Base-by-base conservation (phyloP, 2,797 vertebrate species). In the Mastacembelus armatus region DNA sequence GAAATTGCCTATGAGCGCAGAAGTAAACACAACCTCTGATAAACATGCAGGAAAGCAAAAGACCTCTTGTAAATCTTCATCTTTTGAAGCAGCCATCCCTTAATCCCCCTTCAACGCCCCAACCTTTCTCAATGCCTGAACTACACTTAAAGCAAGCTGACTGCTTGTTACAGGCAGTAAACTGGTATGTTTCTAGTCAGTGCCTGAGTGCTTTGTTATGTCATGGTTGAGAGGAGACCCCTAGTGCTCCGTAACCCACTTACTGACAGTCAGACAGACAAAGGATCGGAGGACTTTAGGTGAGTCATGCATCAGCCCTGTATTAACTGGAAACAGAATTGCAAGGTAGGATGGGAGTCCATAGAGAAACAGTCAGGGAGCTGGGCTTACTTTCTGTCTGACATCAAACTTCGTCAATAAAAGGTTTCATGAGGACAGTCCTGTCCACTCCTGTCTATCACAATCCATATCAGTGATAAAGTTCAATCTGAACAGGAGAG, bases 211-310 rank as follows among this genome's bases (percentile, higher is more conserved):
- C 12, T 45, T 74, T 79, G 74, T 86, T 67, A 66, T 85, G 83
- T 88, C 78, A 85, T 61, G 74, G 68, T 59, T 83, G 80, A 85
- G 61, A 71, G 76, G 66, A 84, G 69, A 75, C 67, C 78, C 78
- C 48, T 35, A 35, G 57, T 58, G 83, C 76, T 80, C 49, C 66
- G 40, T 71, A 82, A 81, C 83, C 62, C 71, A 83, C 68, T 79
- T 80, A 69, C 51, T 19, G 22, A 36, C 69, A 80, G 70, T 47
- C 51, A 81, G 77, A 55, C 58, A 64, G 74, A 42, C 59, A 50
- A 80, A 71, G 67, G 77, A 76, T 66, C 2, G 36, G 11, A 72
- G 62, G 56, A 81, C 65, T 49, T 78, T 48, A 45, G 77, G 77
- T 78, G 85, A 86, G 79, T 89, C 86, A 85, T 69, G 71, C 78